Conservation (phyloP, 1,140 invertebrate species). For the Archivesica marissinica region DNA sequence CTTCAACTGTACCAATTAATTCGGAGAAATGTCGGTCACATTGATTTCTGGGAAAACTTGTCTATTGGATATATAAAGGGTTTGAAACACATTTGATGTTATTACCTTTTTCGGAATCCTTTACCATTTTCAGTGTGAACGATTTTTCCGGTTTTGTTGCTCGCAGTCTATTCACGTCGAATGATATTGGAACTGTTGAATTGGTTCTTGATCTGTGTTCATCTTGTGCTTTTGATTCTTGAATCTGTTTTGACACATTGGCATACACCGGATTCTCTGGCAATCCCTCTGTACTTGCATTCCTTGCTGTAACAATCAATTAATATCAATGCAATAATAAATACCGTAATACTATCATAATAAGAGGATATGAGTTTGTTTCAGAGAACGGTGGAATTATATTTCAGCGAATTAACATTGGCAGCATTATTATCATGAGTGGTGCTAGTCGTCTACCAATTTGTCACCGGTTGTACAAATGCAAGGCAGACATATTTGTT, state of each 20-base stretch:
- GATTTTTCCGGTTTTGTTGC: slow-evolving; percentile 25
- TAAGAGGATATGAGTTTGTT: too few relatives aligned
- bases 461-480: neutral
- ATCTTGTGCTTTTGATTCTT: neutral
- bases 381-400: too few relatives aligned
- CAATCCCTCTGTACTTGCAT: neutral
- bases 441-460: neutral
- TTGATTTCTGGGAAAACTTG: too few relatives aligned
- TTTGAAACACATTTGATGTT: too few relatives aligned
- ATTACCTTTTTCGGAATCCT: neutral
- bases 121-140: neutral
- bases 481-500: neutral
- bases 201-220: neutral
- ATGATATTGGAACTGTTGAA: neutral
- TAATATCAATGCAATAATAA: neutral
- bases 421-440: too few relatives aligned
- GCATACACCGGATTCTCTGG: slow-evolving; percentile 21
- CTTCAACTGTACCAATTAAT: too few relatives aligned
- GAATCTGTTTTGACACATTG: slow-evolving; percentile 24
- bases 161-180: neutral
- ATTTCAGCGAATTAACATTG: too few relatives aligned
- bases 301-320: neutral
- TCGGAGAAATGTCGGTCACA: too few relatives aligned
- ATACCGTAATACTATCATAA: neutral
- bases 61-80: too few relatives aligned